Evolutionary conservation across 2,888 invertebrate species (phyloP).

Genomic region (Eustalomyia histrio): DNA sequence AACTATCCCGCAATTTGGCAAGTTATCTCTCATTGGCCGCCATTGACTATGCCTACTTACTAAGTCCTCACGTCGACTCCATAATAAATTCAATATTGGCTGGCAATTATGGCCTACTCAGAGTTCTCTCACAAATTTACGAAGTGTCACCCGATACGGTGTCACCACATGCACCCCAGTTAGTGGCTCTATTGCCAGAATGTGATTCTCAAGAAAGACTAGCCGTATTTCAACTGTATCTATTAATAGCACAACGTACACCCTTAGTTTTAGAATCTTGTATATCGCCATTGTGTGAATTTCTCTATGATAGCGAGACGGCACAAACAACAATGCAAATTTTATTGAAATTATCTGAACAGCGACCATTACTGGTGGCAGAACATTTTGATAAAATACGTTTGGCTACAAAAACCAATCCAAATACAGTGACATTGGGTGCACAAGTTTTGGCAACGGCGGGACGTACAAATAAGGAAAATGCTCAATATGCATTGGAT

Average conservation of each 20-base stretch:
- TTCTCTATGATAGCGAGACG: slow-evolving; percentile 83
- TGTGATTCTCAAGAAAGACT: slow-evolving; percentile 93
- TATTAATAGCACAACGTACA: slow-evolving; percentile 89
- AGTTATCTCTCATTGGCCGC: slow-evolving; percentile 95
- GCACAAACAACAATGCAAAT: slow-evolving; percentile 85
- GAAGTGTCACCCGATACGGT: slow-evolving; percentile 92
- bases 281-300: slow-evolving; percentile 89
- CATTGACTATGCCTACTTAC: slow-evolving; percentile 91
- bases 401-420: slow-evolving; percentile 84
- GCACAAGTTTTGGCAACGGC: slow-evolving; percentile 86
- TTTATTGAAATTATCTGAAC: slow-evolving; percentile 87
- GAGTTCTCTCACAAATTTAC: slow-evolving; percentile 94
- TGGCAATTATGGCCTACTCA: slow-evolving; percentile 92
- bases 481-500: slow-evolving; percentile 89
- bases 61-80: slow-evolving; percentile 92
- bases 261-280: slow-evolving; percentile 90
- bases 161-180: slow-evolving; percentile 89
- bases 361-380: slow-evolving; percentile 85
- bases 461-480: slow-evolving; percentile 87
- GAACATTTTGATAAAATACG: slow-evolving; percentile 86
- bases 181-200: slow-evolving; percentile 87
- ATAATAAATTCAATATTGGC: slow-evolving; percentile 94
- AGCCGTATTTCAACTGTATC: slow-evolving; percentile 90
- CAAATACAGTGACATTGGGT: slow-evolving; percentile 84
- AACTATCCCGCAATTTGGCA: slow-evolving; percentile 93